phyloP scores from a whole-genome alignment of 2,888 invertebrate genomes.

The Latheticus oryzae region DNA sequence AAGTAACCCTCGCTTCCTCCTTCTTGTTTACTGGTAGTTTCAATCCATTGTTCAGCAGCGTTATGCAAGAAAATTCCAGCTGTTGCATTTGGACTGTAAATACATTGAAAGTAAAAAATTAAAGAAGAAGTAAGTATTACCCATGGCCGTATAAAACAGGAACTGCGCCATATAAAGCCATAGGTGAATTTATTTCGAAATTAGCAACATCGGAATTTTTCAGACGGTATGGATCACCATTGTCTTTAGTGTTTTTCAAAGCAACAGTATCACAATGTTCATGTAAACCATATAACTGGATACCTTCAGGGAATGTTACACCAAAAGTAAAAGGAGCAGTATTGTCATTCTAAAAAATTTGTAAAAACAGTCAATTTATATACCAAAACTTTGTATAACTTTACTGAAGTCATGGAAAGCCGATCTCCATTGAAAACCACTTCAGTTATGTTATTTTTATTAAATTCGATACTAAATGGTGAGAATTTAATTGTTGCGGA shows the following conservation, averaged over 20 bases:
- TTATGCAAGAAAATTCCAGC: constrained; percentile 94
- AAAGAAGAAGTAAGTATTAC: constrained; percentile 61
- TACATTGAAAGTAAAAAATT: neutral
- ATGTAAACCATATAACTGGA: constrained; percentile 70
- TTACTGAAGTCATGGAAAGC: no score
- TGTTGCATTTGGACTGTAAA: constrained; percentile 54
- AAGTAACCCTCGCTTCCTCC: constrained; percentile 78
- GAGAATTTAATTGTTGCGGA: constrained; percentile 1
- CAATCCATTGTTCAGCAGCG: constrained; percentile 96
- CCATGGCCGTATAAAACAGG: constrained; percentile 92
- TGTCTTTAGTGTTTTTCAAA: constrained; percentile 76
- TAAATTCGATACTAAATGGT: constrained; percentile 14
- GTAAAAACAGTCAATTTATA: neutral
- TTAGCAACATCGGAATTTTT: constrained; percentile 97
- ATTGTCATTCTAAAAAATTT: neutral
- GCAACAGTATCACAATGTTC: constrained; percentile 92
- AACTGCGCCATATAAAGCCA: constrained; percentile 72
- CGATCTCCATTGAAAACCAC: constrained; percentile 11
- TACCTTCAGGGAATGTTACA: constrained; percentile 39
- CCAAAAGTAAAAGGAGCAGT: constrained; percentile 32
- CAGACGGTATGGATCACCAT: constrained; percentile 87
- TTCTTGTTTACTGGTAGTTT: constrained; percentile 75
- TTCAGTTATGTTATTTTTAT: constrained; percentile 1
- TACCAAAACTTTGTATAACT: no score
- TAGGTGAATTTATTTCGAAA: constrained; percentile 88